phyloP scores from a whole-genome alignment of 2,113 vertebrate genomes.

The Epinephelus fuscoguttatus region DNA sequence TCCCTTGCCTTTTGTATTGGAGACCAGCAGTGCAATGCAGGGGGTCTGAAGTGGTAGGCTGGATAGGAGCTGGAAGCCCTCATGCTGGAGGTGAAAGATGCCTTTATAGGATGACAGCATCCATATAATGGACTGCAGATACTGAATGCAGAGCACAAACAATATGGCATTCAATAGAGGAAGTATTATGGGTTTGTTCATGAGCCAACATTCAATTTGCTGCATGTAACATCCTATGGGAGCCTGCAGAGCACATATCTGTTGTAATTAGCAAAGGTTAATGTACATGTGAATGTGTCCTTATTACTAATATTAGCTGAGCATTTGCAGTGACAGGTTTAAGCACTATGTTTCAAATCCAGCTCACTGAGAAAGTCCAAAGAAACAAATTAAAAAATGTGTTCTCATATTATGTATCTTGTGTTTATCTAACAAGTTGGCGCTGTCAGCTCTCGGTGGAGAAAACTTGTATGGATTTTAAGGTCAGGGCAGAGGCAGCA shows the following conservation, averaged over 20 bases:
- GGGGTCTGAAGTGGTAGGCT: conserved; percentile 41
- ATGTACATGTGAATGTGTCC: background rate
- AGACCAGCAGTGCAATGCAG: conserved; percentile 41
- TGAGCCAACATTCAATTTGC: background rate
- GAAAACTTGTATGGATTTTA: background rate
- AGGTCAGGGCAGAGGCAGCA: conserved; percentile 3
- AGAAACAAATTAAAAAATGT: too few relatives aligned
- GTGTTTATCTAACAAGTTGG: background rate
- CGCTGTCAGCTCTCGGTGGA: background rate
- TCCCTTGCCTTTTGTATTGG: conserved; percentile 59
- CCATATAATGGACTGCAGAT: background rate
- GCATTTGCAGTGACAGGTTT: background rate
- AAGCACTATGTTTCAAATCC: background rate
- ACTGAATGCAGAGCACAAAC: background rate
- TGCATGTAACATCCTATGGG: background rate
- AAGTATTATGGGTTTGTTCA: background rate
- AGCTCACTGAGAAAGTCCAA: background rate
- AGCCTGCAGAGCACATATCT: background rate
- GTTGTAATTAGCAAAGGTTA: background rate
- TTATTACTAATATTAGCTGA: background rate
- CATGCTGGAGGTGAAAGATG: conserved; percentile 12
- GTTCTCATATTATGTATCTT: background rate
- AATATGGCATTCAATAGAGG: background rate
- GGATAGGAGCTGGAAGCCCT: conserved; percentile 20
- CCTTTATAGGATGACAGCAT: background rate